Evolutionary conservation across 2,888 invertebrate genomes (phyloP), one percentile per base, ranked within the genome.

Genomic region (Hoplodrina blanda): DNA sequence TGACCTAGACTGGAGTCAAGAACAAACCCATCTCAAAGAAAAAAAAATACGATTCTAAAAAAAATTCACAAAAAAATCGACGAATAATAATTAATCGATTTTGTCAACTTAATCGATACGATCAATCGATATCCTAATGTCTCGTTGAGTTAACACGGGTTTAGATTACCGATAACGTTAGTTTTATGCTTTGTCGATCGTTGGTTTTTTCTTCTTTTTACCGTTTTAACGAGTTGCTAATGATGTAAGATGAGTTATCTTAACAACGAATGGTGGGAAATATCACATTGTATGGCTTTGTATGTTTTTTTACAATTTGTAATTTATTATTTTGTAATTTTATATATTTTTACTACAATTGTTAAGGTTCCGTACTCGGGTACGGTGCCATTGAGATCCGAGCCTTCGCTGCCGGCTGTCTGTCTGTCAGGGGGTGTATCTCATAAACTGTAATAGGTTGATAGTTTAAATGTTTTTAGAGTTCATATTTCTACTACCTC

Each of bases 141-240:
- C 62, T 71, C 65, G 67, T 72, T 53, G 60, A 77, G 59, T 81
- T 81, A 82, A 82, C 80, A 84, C 72, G 37, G 66, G 72, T 76
- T 69, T 57, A 76, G 85, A 82, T 82, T 77, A 76, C 72, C 30
- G 83, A 82, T 82, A 82, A 72, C 25, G 57, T 62, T 70, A 56
- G 50, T 63, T 84, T 84, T 78, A 85, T 76, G 71, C 49, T 53
- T 55, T 53, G 19, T 71, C 57, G 53, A 68, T 63, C 11, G 60
- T 49, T 56, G 25, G 20, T 11, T 69, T 76, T 67, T 71, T 80
- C 54, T 74, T 15, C 41, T 67, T 65, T 25, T 57, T 72, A 81
- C 65, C 62, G 80, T 82, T 84, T 70, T 76, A 77, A 80, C 80
- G 63, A 80, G 44, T 61, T 19, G 37, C 63, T 77, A 77, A 77